phyloP scores from a whole-genome alignment of 2,888 invertebrate species.

The Lysandra bellargus region DNA sequence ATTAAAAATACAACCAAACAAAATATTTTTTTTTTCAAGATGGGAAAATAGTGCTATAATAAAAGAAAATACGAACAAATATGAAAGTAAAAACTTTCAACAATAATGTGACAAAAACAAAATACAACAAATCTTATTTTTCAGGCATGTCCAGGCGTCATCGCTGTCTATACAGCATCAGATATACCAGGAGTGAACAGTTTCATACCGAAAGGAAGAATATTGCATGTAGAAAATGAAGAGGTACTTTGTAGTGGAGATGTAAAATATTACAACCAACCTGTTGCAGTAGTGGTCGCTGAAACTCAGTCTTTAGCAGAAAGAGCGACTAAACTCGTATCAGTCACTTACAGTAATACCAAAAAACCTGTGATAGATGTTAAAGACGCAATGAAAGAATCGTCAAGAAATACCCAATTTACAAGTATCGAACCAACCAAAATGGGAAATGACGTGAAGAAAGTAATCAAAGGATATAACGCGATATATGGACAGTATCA shows the following conservation, averaged over 20 bases:
- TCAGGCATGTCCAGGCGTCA: constrained; percentile 82
- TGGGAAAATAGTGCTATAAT: no score
- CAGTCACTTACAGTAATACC: constrained; percentile 70
- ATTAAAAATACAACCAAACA: no score
- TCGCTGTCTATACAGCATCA: constrained; percentile 82
- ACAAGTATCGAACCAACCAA: constrained; percentile 44
- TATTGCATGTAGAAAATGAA: constrained; percentile 48
- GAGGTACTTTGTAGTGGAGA: constrained; percentile 73
- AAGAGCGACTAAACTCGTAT: constrained; percentile 75
- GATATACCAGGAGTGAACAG: constrained; percentile 85
- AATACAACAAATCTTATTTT: constrained; percentile 39
- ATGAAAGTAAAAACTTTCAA: neutral
- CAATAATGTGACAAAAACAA: neutral
- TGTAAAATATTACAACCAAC: constrained; percentile 83
- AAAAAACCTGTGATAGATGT: constrained; percentile 53
- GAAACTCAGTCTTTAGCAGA: constrained; percentile 71
- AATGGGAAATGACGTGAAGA: constrained; percentile 47
- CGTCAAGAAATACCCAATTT: constrained; percentile 44
- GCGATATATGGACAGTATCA: constrained; percentile 81
- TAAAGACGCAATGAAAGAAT: constrained; percentile 48
- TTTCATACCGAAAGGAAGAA: constrained; percentile 55
- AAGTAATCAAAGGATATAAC: constrained; percentile 52
- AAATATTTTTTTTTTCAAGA: no score
- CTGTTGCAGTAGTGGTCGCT: constrained; percentile 84
- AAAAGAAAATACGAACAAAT: no score